phyloP scores from a whole-genome alignment of 2,113 vertebrate genomes.

The Thymallus thymallus region DNA sequence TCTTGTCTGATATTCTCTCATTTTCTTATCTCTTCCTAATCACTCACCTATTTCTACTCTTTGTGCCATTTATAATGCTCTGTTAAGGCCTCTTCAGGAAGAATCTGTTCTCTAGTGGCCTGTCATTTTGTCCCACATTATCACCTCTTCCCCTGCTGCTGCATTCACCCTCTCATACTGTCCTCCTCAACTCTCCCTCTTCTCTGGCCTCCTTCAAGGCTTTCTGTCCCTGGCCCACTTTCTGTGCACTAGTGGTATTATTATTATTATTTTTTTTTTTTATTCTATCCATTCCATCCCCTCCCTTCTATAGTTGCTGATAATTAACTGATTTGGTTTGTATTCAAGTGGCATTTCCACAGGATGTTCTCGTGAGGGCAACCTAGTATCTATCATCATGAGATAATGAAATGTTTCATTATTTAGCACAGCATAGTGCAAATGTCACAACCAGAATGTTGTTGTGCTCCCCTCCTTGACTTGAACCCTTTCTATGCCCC shows the following conservation, averaged over 20 bases:
- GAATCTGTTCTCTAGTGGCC: neutral
- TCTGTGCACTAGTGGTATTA: neutral
- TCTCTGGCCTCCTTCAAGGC: neutral
- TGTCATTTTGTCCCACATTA: neutral
- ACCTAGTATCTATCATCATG: neutral
- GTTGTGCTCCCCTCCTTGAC: neutral
- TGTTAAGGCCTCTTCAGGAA: neutral
- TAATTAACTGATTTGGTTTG: constrained; percentile 27
- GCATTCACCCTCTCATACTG: neutral
- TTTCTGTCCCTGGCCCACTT: neutral
- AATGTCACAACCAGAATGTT: constrained; percentile 15
- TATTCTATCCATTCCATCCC: neutral
- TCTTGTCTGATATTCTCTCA: neutral
- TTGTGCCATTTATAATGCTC: constrained; percentile 14
- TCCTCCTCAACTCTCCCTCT: no score
- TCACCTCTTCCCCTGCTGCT: constrained; percentile 2
- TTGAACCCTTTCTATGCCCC: constrained; percentile 49
- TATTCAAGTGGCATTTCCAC: constrained; percentile 29
- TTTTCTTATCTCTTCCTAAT: constrained; percentile 2
- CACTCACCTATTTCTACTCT: constrained; percentile 5
- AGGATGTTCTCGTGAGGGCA: constrained; percentile 30
- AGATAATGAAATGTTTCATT: constrained; percentile 6
- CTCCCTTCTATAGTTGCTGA: constrained; percentile 8
- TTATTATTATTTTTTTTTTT: constrained; percentile 1
- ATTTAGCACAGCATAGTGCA: constrained; percentile 25